Base-by-base conservation (phyloP, 2,888 invertebrate species). In the Ophion slaviceki region DNA sequence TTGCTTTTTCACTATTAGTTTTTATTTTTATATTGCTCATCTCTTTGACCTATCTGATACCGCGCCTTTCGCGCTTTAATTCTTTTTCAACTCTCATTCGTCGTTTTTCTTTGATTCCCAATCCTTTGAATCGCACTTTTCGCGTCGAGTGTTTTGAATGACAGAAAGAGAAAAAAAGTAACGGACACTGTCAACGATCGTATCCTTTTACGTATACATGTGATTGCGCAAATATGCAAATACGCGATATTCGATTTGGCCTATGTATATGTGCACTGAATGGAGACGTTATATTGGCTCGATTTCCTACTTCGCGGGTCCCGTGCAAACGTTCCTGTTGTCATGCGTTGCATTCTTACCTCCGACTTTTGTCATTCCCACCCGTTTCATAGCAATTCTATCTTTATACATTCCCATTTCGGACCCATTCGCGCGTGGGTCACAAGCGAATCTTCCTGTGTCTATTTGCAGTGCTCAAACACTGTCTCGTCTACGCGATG, bases 241-340 rank as follows among this genome's bases (percentile, higher is more conserved):
- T 78, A 66, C 53, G 47, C 10, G 80, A 86, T 83, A 70, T 86
- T 81, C 78, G 66, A 83, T 86, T 64, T 76, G 75, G 76, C 72
- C 53, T 14, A 32, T 66, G 32, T 59, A 61, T 75, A 28, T 67
- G 36, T 53, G 68, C 17, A 68, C 64, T 80, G 68, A 59, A 70
- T 78, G 68, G 57, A 64, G 17, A 61, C 59, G 64, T 53, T 74
- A 72, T 81, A 83, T 83, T 83, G 83, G 78, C 78, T 84, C 66
- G 40, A 86, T 86, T 84, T 81, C 36, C 57, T 70, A 32, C 62
- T 32, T 53, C n/a, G 59, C 74, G 45, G 64, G 36, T 68, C 24
- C 61, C 6, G 47, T 10, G 24, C 17, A 36, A 36, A 17, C 64
- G 64, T 66, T 59, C 62, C 75, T 47, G 24, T 47, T 61, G 20